Conservation (phyloP, 2,113 vertebrate species). For the Cottus gobio region DNA sequence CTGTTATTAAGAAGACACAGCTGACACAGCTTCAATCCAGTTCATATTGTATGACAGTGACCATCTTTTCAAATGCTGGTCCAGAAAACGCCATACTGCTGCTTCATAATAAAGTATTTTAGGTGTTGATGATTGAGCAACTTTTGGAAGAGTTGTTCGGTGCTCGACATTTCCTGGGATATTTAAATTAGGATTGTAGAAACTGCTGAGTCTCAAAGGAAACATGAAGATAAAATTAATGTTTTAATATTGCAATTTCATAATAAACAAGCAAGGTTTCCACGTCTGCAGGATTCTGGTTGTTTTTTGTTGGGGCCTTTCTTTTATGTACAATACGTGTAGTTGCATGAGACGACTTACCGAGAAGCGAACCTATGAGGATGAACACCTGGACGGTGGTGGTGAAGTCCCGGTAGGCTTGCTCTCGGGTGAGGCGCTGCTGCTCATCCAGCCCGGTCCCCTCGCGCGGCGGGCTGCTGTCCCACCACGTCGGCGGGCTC, state of each 20-base stretch:
- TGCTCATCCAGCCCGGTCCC: constrained; percentile 50
- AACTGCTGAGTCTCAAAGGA: not conserved
- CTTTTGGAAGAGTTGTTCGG: not conserved
- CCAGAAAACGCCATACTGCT: not conserved
- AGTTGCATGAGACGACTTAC: constrained; percentile 79
- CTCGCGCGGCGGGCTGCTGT: constrained; percentile 59
- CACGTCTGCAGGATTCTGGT: not conserved
- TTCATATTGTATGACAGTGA: not conserved
- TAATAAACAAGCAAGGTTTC: not conserved
- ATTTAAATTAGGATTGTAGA: not conserved
- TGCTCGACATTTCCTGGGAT: not conserved
- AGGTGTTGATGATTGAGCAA: not conserved
- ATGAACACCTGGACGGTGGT: constrained; percentile 90
- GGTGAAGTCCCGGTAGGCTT: constrained; percentile 91
- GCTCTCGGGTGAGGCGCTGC: constrained; percentile 78
- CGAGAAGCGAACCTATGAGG: constrained; percentile 91
- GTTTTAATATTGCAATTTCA: not conserved
- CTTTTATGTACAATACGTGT: not conserved
- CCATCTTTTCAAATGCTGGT: not conserved
- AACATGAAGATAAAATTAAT: not conserved
- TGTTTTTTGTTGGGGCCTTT: not conserved
- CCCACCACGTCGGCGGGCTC: constrained; percentile 73
- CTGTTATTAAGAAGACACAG: too few species aligned
- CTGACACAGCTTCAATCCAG: not conserved
- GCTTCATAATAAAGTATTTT: not conserved